Conservation (phyloP, 2,113 vertebrate genomes). For the Odontophorus gujanensis region DNA sequence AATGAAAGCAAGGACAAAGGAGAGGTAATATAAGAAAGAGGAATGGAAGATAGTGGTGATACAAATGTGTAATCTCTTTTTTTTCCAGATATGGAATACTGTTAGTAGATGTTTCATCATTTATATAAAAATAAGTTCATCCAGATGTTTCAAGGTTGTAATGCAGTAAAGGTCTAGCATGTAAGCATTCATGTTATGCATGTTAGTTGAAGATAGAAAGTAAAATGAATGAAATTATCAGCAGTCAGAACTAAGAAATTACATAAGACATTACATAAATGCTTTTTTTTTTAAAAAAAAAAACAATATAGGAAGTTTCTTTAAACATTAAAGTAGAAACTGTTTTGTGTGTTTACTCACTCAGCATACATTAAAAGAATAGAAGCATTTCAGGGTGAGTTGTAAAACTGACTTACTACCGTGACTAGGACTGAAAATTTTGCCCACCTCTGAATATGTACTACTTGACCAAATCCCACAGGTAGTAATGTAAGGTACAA, state of each 20-base stretch:
- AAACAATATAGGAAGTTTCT: not conserved
- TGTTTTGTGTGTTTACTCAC: not conserved
- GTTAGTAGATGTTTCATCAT: not conserved
- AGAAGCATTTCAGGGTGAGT: not conserved
- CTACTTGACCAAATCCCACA: not conserved
- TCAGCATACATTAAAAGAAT: not conserved
- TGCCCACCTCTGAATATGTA: not conserved
- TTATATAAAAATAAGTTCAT: not conserved
- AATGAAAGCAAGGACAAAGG: not conserved
- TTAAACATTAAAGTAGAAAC: not conserved
- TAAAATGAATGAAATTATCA: not conserved
- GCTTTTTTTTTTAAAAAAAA: not conserved
- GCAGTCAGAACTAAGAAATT: not conserved
- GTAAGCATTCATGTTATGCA: not conserved
- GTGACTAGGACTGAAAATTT: not conserved
- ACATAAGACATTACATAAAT: not conserved
- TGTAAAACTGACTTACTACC: not conserved
- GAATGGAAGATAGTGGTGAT: not conserved
- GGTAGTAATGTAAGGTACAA: not conserved
- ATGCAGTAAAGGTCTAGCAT: not conserved
- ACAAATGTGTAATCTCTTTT: not conserved
- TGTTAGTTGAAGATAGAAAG: not conserved
- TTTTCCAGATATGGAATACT: not conserved
- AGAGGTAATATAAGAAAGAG: not conserved
- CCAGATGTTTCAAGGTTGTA: not conserved